Evolutionary conservation across 1,140 invertebrate species (phyloP).

Genomic region (Meloidogyne floridensis): DNA sequence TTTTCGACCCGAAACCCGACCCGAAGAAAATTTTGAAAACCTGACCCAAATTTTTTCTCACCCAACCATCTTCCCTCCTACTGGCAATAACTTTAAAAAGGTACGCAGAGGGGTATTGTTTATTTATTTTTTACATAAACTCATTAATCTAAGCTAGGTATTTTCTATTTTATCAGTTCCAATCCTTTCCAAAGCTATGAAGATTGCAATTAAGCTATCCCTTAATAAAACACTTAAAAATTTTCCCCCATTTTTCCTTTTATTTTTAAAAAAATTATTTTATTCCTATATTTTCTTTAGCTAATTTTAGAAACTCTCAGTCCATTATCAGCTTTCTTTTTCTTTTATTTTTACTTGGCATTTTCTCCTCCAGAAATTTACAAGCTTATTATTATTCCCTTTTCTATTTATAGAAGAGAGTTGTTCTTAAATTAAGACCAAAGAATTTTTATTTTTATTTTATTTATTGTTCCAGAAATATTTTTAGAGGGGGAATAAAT

Average conservation of each 20-base stretch:
- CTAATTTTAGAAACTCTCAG: neutral
- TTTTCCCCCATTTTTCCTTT: neutral
- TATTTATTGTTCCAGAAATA: too few species aligned
- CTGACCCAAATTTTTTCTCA: too few species aligned
- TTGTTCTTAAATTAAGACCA: neutral
- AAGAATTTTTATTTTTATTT: neutral
- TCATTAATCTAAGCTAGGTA: too few species aligned
- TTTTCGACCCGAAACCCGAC: too few species aligned
- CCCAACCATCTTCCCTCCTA: too few species aligned
- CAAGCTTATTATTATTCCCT: neutral
- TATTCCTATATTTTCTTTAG: neutral
- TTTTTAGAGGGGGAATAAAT: too few species aligned
- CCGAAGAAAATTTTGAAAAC: too few species aligned
- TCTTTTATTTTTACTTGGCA: neutral
- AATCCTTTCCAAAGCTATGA: neutral
- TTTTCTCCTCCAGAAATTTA: neutral
- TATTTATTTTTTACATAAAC: too few species aligned
- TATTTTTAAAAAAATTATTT: neutral
- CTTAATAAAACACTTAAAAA: neutral
- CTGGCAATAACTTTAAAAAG: too few species aligned
- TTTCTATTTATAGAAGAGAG: neutral
- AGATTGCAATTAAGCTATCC: neutral
- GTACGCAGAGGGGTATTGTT: too few species aligned
- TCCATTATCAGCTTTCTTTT: constrained; percentile 4
- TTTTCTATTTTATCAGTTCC: too few species aligned